Evolutionary conservation across 2,797 vertebrate species (phyloP).

Genomic region (Sebastes kiyomatsui): DNA sequence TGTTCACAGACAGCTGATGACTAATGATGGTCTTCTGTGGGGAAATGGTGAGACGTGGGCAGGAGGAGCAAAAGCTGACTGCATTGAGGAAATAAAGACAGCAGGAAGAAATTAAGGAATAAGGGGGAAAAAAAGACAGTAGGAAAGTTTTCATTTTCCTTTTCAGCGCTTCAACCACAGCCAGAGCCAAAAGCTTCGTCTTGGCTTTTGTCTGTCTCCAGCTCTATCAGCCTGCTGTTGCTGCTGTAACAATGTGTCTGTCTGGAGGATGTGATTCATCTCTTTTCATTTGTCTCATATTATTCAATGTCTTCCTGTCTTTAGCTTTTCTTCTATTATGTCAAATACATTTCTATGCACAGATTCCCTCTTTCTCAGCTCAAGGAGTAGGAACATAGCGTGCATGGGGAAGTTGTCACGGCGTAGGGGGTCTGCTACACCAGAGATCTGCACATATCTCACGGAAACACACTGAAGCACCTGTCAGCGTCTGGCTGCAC

Average conservation of each 20-base stretch:
- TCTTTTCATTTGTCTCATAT: slow-evolving; percentile 47
- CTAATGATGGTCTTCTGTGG: slow-evolving; percentile 37
- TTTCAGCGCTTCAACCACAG: slow-evolving; percentile 25
- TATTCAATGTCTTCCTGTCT: slow-evolving; percentile 20
- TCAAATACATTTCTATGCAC: slow-evolving; percentile 28
- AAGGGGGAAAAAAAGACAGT: slow-evolving; percentile 2
- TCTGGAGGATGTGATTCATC: slow-evolving; percentile 54
- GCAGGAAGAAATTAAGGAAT: slow-evolving; percentile 13
- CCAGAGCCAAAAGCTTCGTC: slow-evolving; percentile 21
- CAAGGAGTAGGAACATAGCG: slow-evolving; percentile 11
- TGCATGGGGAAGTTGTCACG: slow-evolving; percentile 3
- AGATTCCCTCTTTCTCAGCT: slow-evolving; percentile 21
- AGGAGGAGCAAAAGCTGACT: slow-evolving; percentile 20
- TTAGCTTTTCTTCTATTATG: slow-evolving; percentile 25
- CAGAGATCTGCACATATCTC: slow-evolving; percentile 20
- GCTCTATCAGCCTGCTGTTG: slow-evolving; percentile 5
- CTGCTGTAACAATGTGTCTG: slow-evolving; percentile 38
- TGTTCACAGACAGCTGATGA: slow-evolving; percentile 29
- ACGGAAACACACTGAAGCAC: slow-evolving; percentile 22
- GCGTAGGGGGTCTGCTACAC: background rate
- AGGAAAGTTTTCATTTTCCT: slow-evolving; percentile 24
- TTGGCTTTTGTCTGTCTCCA: slow-evolving; percentile 29
- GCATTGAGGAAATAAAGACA: slow-evolving; percentile 11
- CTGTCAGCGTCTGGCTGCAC: slow-evolving; percentile 50
- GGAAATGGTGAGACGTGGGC: background rate